phyloP scores from a whole-genome alignment of 2,113 vertebrate genomes.

The Hassar affinis region DNA sequence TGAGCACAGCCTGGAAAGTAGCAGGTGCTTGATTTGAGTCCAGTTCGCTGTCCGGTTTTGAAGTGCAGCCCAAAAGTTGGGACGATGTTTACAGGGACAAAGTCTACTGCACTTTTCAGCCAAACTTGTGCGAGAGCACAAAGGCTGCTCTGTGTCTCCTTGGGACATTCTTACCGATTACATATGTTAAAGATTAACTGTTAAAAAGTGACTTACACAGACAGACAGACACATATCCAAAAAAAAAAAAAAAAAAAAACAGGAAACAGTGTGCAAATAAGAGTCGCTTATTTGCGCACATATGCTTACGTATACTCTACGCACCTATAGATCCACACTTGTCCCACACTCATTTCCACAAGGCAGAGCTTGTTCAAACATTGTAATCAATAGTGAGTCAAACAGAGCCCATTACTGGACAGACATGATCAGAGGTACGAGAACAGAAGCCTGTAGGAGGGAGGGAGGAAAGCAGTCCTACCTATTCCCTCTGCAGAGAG shows the following conservation, averaged over 20 bases:
- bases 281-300: slow-evolving; percentile 17
- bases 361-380: slow-evolving; percentile 11
- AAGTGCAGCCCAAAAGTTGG: slow-evolving; percentile 51
- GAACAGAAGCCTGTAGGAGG: neutral
- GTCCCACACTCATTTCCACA: neutral
- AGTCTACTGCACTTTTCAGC: slow-evolving; percentile 63
- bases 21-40: slow-evolving; percentile 69
- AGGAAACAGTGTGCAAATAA: neutral
- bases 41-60: slow-evolving; percentile 54
- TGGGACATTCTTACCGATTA: slow-evolving; percentile 39
- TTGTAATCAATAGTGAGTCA: slow-evolving; percentile 3
- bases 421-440: slow-evolving; percentile 7
- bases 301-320: neutral
- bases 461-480: slow-evolving; percentile 53
- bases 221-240: slow-evolving; percentile 35
- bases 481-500: slow-evolving; percentile 67
- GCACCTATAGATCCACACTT: slow-evolving; percentile 6
- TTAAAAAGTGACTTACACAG: slow-evolving; percentile 35
- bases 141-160: slow-evolving; percentile 56
- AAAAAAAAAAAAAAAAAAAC: slow-evolving; percentile 13
- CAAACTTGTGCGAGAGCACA: slow-evolving; percentile 57
- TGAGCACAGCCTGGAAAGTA: slow-evolving; percentile 60
- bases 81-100: slow-evolving; percentile 67
- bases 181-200: slow-evolving; percentile 60
- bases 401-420: slow-evolving; percentile 5